Evolutionary conservation across 1,140 invertebrate species (phyloP).

Genomic region (Nixonia krombeini): DNA sequence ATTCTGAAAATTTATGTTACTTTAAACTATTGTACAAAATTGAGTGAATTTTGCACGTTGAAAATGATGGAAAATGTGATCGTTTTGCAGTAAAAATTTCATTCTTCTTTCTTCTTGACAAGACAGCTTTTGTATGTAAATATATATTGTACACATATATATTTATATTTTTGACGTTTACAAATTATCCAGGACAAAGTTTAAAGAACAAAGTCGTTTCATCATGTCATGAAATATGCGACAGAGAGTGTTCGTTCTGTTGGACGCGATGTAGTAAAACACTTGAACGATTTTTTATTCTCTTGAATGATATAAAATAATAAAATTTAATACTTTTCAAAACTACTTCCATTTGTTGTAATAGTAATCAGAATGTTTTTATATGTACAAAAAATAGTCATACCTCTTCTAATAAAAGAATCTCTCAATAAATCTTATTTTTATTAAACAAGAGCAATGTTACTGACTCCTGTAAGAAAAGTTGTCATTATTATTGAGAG

Average conservation of each 20-base stretch:
- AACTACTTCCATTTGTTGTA: no score
- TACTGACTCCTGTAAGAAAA: no score
- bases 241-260: slow-evolving; percentile 7
- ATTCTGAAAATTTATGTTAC: no score
- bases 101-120: slow-evolving; percentile 10
- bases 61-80: not conserved
- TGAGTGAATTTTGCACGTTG: not conserved
- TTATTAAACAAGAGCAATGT: no score
- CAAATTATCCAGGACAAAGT: slow-evolving; percentile 14
- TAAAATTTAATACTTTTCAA: no score
- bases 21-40: slow-evolving; percentile 5
- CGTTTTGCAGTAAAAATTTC: not conserved
- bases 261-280: slow-evolving; percentile 13
- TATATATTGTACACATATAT: slow-evolving; percentile 28
- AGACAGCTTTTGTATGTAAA: slow-evolving; percentile 33
- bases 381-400: no score
- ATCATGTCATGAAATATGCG: slow-evolving; percentile 13
- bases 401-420: no score
- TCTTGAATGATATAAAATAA: no score
- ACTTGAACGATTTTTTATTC: no score
- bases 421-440: no score
- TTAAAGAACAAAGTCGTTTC: slow-evolving; percentile 3
- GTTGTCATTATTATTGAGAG: slow-evolving; percentile 22
- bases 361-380: no score
- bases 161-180: slow-evolving; percentile 38